Evolutionary conservation across 2,888 invertebrate species (phyloP), one percentile per base, ranked within the genome.

Genomic region (Mechanitis mazaeus): DNA sequence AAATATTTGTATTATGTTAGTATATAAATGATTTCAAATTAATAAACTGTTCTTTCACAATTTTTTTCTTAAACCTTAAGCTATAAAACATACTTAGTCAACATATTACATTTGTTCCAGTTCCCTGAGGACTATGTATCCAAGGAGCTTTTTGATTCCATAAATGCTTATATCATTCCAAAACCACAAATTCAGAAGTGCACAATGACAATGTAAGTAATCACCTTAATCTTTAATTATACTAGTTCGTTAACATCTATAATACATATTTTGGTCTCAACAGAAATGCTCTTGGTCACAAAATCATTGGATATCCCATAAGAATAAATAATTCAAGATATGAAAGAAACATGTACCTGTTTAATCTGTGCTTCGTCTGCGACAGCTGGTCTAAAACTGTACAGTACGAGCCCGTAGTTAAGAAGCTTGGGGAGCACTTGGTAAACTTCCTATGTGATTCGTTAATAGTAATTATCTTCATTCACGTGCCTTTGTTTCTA

Each of bases 341-440:
- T 85, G 94, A 94, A 12, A 91, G 98, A 59, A 98, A 98, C 85
- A 96, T 96, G n/a, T 96, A 97, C 75, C 94, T 97, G 66, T 98
- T 98, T 87, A 98, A 98, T 86, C 85, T 97, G 42, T 98, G 98
- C 83, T 97, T 98, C 79, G 97, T 98, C 0, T 98, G 97, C 77
- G 96, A 97, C 77, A 94, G 96, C 58, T 94, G 94, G 90, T 95
- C 97, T 0, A 92, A 96, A 62, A 97, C 97, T 0, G 95, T 96
- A 2, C 97, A 97, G 75, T 98, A 98, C 83, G 98, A 98, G 77
- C 94, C 97, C 0, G 96, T 98, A 7, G 96, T 98, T 0, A 97
- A 96, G 76, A 98, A 98, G 81, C 92, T 98, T 58, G 96, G 97
- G 0, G 96, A 97, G 77, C 98, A 97, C 85, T 89, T 98, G 79